Base-by-base conservation (phyloP, 2,113 vertebrate genomes). In the Pantherophis guttatus region DNA sequence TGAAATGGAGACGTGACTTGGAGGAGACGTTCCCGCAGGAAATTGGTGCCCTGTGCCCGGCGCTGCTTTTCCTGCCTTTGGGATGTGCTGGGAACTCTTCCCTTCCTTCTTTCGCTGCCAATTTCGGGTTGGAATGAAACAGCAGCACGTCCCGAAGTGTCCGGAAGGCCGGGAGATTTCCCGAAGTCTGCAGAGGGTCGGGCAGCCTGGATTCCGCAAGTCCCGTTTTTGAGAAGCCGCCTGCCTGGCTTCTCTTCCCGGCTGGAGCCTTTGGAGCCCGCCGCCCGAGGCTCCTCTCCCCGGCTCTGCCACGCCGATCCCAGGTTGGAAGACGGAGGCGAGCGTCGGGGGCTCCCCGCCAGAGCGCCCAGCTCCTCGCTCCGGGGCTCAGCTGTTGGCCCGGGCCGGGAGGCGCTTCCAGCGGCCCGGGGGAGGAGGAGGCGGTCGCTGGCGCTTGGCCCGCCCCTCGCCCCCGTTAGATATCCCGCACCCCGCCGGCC, bases 41-140 rank as follows among this genome's bases (percentile, higher is more conserved):
- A 48, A 7, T 6, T 0, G 8, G 33, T 1, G 54, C 11, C 87
- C 33, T 13, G 10, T 0, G 23, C 6, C 7, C 12, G 21, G 33
- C 88, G 12, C 55, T 29, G 58, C 8, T 17, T 17, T 59, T 24
- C 7, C 70, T 13, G 44, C 39, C 13, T 59, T 44, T 3, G 3
- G 58, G 39, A 4, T 17, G 12, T 29, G 1, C 24, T 54, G 29
- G 26, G 50, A 4, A 17, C 53, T 54, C 48, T 23, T 15, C 24
- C 11, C 44, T 24, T 11, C 48, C 86, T 8, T 8, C 3, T 8
- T 8, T 6, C 6, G 12, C 26, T 12, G 26, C 15, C 33, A 0
- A 3, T 7, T 1, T 7, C 13, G 33, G n/a, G 5, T 75, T 33
- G 17, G 12, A 8, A 17, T 3, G 65, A 15, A 7, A 33, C 12